phyloP scores from a whole-genome alignment of 1,140 invertebrate species.

The Heliconius hermathena region DNA sequence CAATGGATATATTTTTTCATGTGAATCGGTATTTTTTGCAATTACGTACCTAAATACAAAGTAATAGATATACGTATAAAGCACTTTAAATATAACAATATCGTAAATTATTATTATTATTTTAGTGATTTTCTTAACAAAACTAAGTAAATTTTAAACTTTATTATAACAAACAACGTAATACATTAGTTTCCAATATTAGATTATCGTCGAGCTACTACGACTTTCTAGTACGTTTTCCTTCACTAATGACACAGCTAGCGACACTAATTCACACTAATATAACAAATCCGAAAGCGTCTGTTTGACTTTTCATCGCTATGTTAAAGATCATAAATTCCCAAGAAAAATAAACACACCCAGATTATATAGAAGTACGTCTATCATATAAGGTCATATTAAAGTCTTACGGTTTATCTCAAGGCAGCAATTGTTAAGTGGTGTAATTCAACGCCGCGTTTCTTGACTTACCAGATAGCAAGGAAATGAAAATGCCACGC shows the following conservation, averaged over 20 bases:
- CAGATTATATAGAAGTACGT: background rate
- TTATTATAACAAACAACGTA: background rate
- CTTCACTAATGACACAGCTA: conserved; percentile 12
- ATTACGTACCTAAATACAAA: background rate
- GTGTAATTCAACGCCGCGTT: no score
- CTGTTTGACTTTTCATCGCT: conserved; percentile 10
- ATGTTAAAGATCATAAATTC: conserved; percentile 13
- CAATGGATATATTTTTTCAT: conserved; percentile 19
- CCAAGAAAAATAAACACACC: conserved; percentile 3
- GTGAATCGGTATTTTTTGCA: background rate
- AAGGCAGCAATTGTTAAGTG: no score
- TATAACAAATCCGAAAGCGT: conserved; percentile 16
- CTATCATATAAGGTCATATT: no score
- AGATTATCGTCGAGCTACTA: background rate
- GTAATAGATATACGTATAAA: background rate
- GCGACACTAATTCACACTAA: conserved; percentile 20
- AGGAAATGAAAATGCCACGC: no score
- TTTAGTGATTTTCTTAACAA: no score
- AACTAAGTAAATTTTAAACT: no score
- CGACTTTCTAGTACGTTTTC: conserved; percentile 14
- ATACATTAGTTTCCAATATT: background rate
- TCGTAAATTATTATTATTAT: no score
- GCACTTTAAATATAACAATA: background rate
- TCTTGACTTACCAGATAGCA: no score
- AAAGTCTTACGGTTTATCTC: no score